Base-by-base conservation (phyloP, 2,797 vertebrate genomes). In the Toxotes lorentzi region DNA sequence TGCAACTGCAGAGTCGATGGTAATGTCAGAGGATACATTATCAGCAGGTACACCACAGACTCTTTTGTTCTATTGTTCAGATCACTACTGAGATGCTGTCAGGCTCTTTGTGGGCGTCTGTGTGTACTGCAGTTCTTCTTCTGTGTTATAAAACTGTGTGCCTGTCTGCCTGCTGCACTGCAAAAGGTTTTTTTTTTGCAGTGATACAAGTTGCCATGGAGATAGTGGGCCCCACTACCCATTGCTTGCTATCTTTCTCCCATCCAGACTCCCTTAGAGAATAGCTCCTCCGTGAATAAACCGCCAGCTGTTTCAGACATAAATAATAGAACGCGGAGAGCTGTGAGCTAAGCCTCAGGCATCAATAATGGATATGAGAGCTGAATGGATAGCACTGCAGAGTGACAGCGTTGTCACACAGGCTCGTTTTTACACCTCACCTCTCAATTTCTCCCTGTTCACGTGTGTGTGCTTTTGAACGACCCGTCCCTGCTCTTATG, bases 251-350 rank as follows among this genome's bases (percentile, higher is more conserved):
- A 72, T 75, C 72, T 68, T 79, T 86, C 86, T 80, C 76, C 73
- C 70, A 78, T 89, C 82, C 85, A 90, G 73, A 70, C 81, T 91
- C 86, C 92, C 88, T 82, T 79, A 72, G 90, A 92, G 92, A 89
- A 86, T 81, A 85, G 68, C 82, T 92, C 93, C 91, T 90, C 88
- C 88, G 91, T 94, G 94, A 84, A 91, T 91, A 72, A 92, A 88
- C 90, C 78, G 78, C 91, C 91, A 92, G 92, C 91, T 94, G 93
- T 93, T 93, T 93, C 88, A 92, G 90, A 86, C 91, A 91, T 95
- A 90, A 95, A 95, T 95, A 94, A 95, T 94, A 91, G 90, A 94
- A 88, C 58, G 86, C 88, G 74, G 92, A 94, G 86, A 69, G 91
- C 92, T 92, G 89, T 78, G 86, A 94, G 93, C 91, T 88, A 80